Percentiles rank a stretch among this genome's conserved stretches.
Evolutionary conservation across 2,797 vertebrate genomes (phyloP).

Genomic region (Pangasius macronema): DNA sequence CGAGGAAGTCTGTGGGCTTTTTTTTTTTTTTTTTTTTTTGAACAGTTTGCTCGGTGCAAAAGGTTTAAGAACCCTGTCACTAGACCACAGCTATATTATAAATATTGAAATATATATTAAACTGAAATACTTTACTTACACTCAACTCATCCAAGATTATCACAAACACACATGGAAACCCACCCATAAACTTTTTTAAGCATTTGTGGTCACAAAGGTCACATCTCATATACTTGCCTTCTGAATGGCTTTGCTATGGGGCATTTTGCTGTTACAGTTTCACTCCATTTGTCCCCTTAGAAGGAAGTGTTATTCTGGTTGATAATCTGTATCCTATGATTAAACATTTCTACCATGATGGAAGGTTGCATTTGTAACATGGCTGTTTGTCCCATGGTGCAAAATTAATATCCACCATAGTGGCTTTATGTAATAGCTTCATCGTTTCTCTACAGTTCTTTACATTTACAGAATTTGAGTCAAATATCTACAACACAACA

Average conservation of each 20-base stretch:
- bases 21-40: not conserved
- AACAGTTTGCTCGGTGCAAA: not conserved
- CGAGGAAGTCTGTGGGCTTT: not conserved
- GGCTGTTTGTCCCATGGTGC: not conserved
- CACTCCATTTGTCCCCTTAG: not conserved
- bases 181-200: not conserved
- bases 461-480: not conserved
- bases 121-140: not conserved
- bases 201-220: not conserved
- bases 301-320: not conserved
- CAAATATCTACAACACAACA: not conserved
- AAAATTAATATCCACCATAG: not conserved
- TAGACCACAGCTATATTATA: not conserved
- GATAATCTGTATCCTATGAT: not conserved
- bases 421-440: not conserved
- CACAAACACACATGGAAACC: slow-evolving; percentile 1
- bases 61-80: not conserved
- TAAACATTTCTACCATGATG: not conserved
- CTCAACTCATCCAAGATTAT: not conserved
- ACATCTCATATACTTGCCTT: not conserved
- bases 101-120: not conserved
- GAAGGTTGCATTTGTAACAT: not conserved
- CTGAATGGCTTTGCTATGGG: not conserved
- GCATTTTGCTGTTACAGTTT: not conserved
- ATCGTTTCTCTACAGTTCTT: not conserved